phyloP scores from a whole-genome alignment of 2,113 vertebrate genomes.

The Oncorhynchus tshawytscha region DNA sequence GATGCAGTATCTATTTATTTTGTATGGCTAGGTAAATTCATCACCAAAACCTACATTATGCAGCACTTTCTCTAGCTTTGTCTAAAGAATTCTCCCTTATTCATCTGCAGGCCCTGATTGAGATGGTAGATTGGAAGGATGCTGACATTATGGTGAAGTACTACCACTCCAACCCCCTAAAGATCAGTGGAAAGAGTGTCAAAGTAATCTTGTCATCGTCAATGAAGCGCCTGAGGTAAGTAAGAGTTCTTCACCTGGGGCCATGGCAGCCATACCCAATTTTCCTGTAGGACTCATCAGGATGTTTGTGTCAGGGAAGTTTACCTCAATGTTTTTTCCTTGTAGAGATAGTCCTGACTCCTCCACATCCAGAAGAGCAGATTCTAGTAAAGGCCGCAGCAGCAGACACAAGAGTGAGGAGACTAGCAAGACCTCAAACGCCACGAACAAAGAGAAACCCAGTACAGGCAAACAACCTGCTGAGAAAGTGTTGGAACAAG shows the following conservation, averaged over 20 bases:
- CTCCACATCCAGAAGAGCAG: slow-evolving; percentile 8
- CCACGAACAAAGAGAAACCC: slow-evolving; percentile 14
- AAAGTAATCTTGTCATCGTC: slow-evolving; percentile 17
- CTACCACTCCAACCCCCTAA: slow-evolving; percentile 46
- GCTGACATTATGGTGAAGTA: slow-evolving; percentile 58
- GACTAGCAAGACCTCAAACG: slow-evolving; percentile 19
- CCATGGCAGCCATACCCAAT: neutral
- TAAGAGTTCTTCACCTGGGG: neutral
- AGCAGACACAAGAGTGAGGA: slow-evolving; percentile 14
- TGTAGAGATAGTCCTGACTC: slow-evolving; percentile 21
- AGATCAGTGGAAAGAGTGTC: slow-evolving; percentile 44
- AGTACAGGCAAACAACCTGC: slow-evolving; percentile 2
- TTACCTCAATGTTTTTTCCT: slow-evolving; percentile 7
- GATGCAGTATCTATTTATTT: neutral
- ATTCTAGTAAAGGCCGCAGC: slow-evolving; percentile 8
- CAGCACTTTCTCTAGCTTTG: neutral
- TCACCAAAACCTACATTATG: neutral
- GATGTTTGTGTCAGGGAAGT: neutral
- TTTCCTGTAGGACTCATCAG: neutral
- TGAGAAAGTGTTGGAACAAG: too few relatives aligned
- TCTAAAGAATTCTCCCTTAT: neutral
- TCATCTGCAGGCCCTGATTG: slow-evolving; percentile 35
- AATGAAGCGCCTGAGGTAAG: slow-evolving; percentile 32
- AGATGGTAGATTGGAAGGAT: slow-evolving; percentile 50
- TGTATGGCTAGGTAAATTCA: neutral